Percentiles rank a stretch among this genome's conserved stretches.
phyloP scores from a whole-genome alignment of 2,113 vertebrate species.

The Crotalus viridis region DNA sequence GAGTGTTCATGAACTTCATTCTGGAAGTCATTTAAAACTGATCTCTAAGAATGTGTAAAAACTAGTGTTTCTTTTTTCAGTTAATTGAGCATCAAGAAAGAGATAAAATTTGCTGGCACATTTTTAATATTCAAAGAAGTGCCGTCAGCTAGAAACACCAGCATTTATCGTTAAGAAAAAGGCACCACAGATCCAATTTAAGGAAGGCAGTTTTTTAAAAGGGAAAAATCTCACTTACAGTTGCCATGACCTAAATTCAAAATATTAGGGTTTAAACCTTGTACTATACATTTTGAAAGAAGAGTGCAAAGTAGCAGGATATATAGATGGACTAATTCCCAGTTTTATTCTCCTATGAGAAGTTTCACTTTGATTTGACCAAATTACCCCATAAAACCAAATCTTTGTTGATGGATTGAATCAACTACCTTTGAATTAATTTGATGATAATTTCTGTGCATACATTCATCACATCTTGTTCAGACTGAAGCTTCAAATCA shows the following conservation, averaged over 20 bases:
- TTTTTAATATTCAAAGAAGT: constrained; percentile 43
- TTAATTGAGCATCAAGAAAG: constrained; percentile 39
- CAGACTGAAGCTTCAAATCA: background rate
- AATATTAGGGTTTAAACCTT: background rate
- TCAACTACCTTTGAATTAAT: background rate
- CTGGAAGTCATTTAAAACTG: constrained; percentile 32
- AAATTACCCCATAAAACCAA: background rate
- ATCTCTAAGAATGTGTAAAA: background rate
- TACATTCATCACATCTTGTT: background rate
- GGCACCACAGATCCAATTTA: constrained; percentile 46
- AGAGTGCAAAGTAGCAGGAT: background rate
- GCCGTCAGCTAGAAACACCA: constrained; percentile 49
- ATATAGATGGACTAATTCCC: background rate
- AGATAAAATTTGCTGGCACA: constrained; percentile 36
- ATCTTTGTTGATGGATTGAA: background rate
- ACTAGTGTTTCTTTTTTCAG: background rate
- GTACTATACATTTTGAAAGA: background rate
- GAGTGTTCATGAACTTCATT: background rate
- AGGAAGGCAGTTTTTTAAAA: constrained; percentile 21
- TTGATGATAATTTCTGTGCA: background rate
- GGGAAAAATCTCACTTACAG: constrained; percentile 40
- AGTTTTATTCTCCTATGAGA: background rate
- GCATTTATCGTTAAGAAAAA: constrained; percentile 49
- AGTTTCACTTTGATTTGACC: background rate
- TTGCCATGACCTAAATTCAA: constrained; percentile 34